Percentiles rank a stretch among this genome's conserved stretches.
Evolutionary conservation across 2,113 vertebrate species (phyloP).

Genomic region (Triplophysa tibetana): DNA sequence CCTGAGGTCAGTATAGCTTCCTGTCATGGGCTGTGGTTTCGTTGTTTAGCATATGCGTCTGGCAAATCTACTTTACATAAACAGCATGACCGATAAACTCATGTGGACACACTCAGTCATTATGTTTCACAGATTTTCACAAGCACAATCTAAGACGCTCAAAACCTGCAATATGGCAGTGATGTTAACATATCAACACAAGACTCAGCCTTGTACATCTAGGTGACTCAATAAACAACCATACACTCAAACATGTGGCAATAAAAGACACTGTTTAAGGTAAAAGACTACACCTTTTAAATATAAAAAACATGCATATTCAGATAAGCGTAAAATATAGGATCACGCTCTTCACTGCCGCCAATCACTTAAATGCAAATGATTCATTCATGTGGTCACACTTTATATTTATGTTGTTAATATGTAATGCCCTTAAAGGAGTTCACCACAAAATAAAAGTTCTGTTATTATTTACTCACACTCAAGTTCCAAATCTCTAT

Average conservation of each 20-base stretch:
- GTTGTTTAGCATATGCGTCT: not conserved
- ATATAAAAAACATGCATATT: not conserved
- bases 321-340: not conserved
- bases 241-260: not conserved
- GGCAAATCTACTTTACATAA: not conserved
- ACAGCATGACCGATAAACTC: not conserved
- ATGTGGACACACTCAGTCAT: not conserved
- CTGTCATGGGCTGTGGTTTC: slow-evolving; percentile 3
- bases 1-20: not conserved
- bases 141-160: not conserved
- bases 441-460: too few species aligned
- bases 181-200: not conserved
- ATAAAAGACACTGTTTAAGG: not conserved
- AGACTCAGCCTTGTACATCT: not conserved
- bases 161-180: not conserved
- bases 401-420: not conserved
- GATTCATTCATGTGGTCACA: not conserved
- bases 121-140: not conserved
- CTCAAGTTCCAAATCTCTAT: too few species aligned
- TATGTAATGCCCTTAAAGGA: not conserved
- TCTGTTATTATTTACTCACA: too few species aligned
- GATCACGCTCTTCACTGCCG: not conserved
- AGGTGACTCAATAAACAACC: not conserved
- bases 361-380: slow-evolving; percentile 7
- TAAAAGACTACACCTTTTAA: not conserved